These are phyloP conservation scores for Ariopsis seemanni DNA, from an alignment of 2,113 vertebrate species.

Conservation along the genomic window DNA sequence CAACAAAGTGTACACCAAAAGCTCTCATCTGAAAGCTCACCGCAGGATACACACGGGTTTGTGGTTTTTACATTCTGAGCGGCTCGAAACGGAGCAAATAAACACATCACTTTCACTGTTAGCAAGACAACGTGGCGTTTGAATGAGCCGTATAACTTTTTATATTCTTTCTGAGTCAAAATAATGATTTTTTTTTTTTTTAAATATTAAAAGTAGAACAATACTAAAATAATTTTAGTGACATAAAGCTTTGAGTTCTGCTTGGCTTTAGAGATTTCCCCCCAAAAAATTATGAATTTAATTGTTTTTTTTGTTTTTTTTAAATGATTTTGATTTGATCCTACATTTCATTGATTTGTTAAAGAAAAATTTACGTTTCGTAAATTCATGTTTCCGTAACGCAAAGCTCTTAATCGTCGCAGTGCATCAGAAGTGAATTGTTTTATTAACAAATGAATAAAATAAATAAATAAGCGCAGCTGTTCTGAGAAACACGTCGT, in stretches of 20 bases:
- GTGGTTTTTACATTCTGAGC: background rate
- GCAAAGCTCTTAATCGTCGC: background rate
- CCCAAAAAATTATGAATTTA: background rate
- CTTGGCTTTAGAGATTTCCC: background rate
- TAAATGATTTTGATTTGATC: background rate
- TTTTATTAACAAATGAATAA: background rate
- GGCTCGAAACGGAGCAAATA: background rate
- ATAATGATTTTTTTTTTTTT: background rate
- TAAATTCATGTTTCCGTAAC: too few species aligned
- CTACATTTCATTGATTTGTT: background rate
- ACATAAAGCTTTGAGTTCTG: too few species aligned
- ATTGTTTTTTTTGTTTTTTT: background rate
- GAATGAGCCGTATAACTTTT: background rate
- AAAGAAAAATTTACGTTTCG: too few species aligned
- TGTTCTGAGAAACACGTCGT: background rate
- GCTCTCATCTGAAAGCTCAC: constrained; percentile 96
- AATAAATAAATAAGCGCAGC: background rate
- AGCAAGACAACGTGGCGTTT: background rate
- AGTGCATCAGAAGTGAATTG: background rate
- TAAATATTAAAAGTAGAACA: background rate
- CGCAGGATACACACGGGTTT: constrained; percentile 94
- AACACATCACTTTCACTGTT: background rate
- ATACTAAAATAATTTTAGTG: background rate
- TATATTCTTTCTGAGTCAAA: too few species aligned
- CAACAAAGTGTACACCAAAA: constrained; percentile 98